Base-by-base conservation (phyloP, 2,113 vertebrate species). In the Tyto alba region DNA sequence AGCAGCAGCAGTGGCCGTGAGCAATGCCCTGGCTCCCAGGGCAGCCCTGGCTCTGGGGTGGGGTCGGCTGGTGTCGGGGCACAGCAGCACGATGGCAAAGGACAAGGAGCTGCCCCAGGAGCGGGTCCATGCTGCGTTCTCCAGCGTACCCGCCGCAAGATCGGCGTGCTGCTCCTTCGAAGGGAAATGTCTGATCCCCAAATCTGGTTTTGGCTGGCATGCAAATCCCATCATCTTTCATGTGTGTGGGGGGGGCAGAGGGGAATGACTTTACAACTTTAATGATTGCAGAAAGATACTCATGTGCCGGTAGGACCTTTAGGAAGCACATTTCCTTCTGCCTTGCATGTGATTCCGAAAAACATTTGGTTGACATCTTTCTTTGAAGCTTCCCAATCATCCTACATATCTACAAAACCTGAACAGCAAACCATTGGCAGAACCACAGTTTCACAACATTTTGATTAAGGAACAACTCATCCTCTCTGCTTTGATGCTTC, bases 261-360 rank as follows among this genome's bases (percentile, higher is more conserved):
- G 13, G 22, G 53, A 27, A 43, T 34, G 40, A 23, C 68, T 96
- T 93, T 84, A 90, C 85, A 90, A 40, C 88, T 90, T 88, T 87
- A 86, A 89, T 75, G 90, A 69, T 45, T 67, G 60, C 88, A 88
- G 40, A 88, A 86, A 47, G 83, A 84, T 17, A 66, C 23, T 74
- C 56, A 89, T 94, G 69, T 96, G 88, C 69, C 7, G 26, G 85
- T 72, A 74, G 64, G 83, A 96, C 93, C 80, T 86, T 95, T 23
- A 89, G 88, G 88, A 96, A 96, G 68, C 96, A 92, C 88, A 95
- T 94, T 97, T 95, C 93, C 95, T 96, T 93, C 92, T 96, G 93
- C 79, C 27, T 19, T 45, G 88, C 95, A 90, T 30, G 79, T 90
- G 93, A 94, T 72, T 75, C 11, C 7, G 47, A 72, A 69, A 68